phyloP scores from a whole-genome alignment of 2,797 vertebrate species.

The Chaunax sp. region DNA sequence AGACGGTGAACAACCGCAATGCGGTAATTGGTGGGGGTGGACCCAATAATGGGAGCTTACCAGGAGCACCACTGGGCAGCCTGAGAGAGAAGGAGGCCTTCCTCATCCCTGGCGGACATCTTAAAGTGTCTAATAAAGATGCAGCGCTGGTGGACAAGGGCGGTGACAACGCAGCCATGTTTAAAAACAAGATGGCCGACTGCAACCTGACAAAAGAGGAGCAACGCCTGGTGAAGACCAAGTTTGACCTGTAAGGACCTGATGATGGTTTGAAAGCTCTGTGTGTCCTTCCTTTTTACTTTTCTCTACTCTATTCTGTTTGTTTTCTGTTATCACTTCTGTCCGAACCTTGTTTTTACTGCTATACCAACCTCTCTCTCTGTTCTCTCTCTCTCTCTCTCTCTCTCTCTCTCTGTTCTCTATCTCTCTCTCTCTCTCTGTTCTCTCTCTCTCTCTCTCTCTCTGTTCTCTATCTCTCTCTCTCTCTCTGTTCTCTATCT shows the following conservation, averaged over 20 bases:
- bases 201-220: constrained; percentile 80
- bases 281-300: not conserved
- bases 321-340: constrained; percentile 6
- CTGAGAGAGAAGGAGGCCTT: constrained; percentile 84
- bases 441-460: not conserved
- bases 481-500: constrained; percentile 1
- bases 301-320: constrained; percentile 7
- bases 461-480: constrained; percentile 7
- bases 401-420: not conserved
- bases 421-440: not conserved
- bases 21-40: constrained; percentile 45
- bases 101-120: constrained; percentile 76
- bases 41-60: constrained; percentile 42
- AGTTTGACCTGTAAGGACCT: constrained; percentile 80
- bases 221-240: constrained; percentile 71
- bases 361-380: too few species aligned
- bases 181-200: constrained; percentile 86
- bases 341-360: too few species aligned
- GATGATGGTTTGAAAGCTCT: constrained; percentile 15
- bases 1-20: constrained; percentile 83
- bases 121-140: constrained; percentile 87
- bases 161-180: constrained; percentile 72
- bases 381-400: too few species aligned
- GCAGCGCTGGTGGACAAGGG: constrained; percentile 73
- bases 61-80: constrained; percentile 29